Percentiles rank a stretch among this genome's conserved stretches.
Evolutionary conservation across 2,113 vertebrate genomes (phyloP).

Genomic region (Malurus alboscapulatus): DNA sequence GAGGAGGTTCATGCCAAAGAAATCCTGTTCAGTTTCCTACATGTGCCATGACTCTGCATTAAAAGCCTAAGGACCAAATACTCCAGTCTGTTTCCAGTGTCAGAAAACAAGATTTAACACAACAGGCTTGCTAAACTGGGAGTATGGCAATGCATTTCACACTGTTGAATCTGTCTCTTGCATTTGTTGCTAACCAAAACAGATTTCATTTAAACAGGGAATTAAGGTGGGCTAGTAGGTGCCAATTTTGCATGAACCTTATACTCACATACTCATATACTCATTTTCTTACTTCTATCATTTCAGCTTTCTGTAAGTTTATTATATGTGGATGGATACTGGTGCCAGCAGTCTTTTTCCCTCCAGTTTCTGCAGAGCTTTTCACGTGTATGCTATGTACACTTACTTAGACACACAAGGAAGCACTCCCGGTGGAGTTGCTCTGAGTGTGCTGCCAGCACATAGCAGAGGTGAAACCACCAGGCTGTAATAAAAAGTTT

Average conservation of each 20-base stretch:
- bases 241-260: background rate
- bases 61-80: background rate
- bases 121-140: background rate
- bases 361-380: background rate
- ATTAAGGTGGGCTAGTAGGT: background rate
- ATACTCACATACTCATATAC: background rate
- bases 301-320: background rate
- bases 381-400: background rate
- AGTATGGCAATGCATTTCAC: background rate
- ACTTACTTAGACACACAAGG: slow-evolving; percentile 44
- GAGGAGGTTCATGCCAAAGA: background rate
- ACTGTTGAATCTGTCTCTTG: background rate
- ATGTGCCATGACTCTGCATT: background rate
- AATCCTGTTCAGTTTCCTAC: background rate
- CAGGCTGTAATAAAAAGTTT: slow-evolving; percentile 43
- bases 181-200: background rate
- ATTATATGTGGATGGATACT: background rate
- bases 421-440: slow-evolving; percentile 13
- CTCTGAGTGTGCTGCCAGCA: slow-evolving; percentile 25
- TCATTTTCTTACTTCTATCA: background rate
- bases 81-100: background rate
- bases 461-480: slow-evolving; percentile 49
- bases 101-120: background rate
- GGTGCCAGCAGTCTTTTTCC: background rate
- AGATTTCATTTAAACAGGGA: background rate